Evolutionary conservation across 1,140 invertebrate genomes (phyloP).

Genomic region (Rhynchophorus ferrugineus): DNA sequence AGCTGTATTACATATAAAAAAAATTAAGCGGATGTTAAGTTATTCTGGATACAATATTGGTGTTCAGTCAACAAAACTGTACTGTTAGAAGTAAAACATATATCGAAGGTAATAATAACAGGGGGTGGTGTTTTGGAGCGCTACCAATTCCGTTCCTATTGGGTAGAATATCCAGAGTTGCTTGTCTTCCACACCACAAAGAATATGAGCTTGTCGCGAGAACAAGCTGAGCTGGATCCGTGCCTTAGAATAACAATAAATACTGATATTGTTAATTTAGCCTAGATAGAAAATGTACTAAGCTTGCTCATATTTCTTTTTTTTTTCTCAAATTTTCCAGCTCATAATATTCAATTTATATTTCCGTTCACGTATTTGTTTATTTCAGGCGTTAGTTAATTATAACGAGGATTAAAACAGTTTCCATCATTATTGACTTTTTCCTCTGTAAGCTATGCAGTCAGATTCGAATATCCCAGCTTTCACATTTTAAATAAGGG

Average conservation of each 20-base stretch:
- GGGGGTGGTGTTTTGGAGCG: slow-evolving; percentile 15
- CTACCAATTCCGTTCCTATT: slow-evolving; percentile 32
- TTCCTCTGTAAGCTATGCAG: too few species aligned
- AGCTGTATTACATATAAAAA: too few species aligned
- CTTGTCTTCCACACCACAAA: slow-evolving; percentile 36
- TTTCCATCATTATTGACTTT: too few species aligned
- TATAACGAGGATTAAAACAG: not conserved
- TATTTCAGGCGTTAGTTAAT: not conserved
- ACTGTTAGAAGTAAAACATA: too few species aligned
- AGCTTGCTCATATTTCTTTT: slow-evolving; percentile 33
- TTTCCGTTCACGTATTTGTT: not conserved
- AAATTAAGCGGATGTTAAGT: too few species aligned
- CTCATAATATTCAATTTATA: slow-evolving; percentile 18
- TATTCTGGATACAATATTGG: too few species aligned
- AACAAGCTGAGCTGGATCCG: slow-evolving; percentile 42
- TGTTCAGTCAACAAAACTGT: too few species aligned
- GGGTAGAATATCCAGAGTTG: slow-evolving; percentile 39
- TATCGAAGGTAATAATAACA: slow-evolving; percentile 3
- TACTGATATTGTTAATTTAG: slow-evolving; percentile 37
- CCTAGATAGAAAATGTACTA: slow-evolving; percentile 32
- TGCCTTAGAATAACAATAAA: slow-evolving; percentile 45
- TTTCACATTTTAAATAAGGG: too few species aligned
- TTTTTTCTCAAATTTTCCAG: slow-evolving; percentile 24
- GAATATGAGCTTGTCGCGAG: slow-evolving; percentile 32
- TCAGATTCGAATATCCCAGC: too few species aligned